These are phyloP conservation scores for Rhynchophorus ferrugineus DNA, from an alignment of 1,140 invertebrate genomes.

Conservation along the genomic window DNA sequence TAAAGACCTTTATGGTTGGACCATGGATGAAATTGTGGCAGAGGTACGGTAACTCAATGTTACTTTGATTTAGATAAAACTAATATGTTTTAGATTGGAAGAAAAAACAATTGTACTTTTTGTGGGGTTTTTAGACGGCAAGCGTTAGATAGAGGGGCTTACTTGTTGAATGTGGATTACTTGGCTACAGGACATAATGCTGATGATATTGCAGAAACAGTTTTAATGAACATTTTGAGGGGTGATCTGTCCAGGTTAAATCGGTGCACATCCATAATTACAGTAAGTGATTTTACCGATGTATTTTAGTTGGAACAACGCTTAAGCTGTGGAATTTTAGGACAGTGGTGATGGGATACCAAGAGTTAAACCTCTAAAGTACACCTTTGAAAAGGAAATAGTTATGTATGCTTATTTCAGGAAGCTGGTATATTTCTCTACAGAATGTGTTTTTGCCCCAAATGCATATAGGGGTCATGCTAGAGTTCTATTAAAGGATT, in stretches of 20 bases:
- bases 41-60: constrained; percentile 44
- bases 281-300: constrained; percentile 49
- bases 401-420: constrained; percentile 99
- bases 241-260: constrained; percentile 92
- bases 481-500: constrained; percentile 86
- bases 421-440: constrained; percentile 97
- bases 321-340: constrained; percentile 37
- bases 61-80: constrained; percentile 8
- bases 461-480: constrained; percentile 96
- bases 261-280: constrained; percentile 83
- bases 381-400: constrained; percentile 99
- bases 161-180: constrained; percentile 78
- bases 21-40: constrained; percentile 97
- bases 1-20: constrained; percentile 98
- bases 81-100: constrained; percentile 63
- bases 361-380: constrained; percentile 95
- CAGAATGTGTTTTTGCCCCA: constrained; percentile 97
- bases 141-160: constrained; percentile 90
- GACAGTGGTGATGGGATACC: constrained; percentile 79
- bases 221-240: constrained; percentile 95
- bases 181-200: constrained; percentile 99
- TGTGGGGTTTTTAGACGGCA: constrained; percentile 96
- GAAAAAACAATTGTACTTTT: constrained; percentile 98
- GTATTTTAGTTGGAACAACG: constrained; percentile 9
- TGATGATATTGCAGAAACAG: constrained; percentile 98